Evolutionary conservation across 2,888 invertebrate genomes (phyloP).

Genomic region (Watsonalla cultraria): DNA sequence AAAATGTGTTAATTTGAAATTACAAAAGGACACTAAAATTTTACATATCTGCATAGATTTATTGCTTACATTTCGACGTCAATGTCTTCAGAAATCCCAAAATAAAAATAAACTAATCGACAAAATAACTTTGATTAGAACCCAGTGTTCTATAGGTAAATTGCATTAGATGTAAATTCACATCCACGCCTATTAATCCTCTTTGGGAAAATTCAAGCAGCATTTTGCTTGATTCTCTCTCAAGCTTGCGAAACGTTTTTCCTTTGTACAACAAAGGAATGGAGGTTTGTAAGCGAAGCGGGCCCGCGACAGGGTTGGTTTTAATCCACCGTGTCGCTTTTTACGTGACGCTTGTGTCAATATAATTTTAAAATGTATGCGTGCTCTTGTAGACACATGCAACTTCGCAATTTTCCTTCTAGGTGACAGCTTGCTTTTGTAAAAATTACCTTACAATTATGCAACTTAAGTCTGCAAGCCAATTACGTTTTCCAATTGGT

Average conservation of each 20-base stretch:
- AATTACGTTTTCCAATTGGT: too few relatives aligned
- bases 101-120: neutral
- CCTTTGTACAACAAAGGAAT: slow-evolving; percentile 47
- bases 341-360: slow-evolving; percentile 49
- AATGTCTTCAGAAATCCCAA: too few relatives aligned
- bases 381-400: slow-evolving; percentile 5
- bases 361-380: slow-evolving; percentile 29
- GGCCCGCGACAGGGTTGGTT: slow-evolving; percentile 28
- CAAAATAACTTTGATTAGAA: neutral
- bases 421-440: neutral
- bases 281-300: slow-evolving; percentile 33
- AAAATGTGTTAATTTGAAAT: too few relatives aligned
- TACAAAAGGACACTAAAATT: too few relatives aligned
- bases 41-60: too few relatives aligned
- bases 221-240: slow-evolving; percentile 49
- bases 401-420: neutral
- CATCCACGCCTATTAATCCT: slow-evolving; percentile 29
- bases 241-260: slow-evolving; percentile 37
- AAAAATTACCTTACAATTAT: too few relatives aligned
- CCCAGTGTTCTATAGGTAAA: slow-evolving; percentile 6
- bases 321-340: slow-evolving; percentile 40
- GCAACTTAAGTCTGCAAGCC: too few relatives aligned
- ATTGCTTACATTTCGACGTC: too few relatives aligned
- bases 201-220: slow-evolving; percentile 30
- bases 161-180: neutral